A percentile compares a stretch with the other conserved stretches of the same genome.
phyloP scores from a whole-genome alignment of 2,888 invertebrate genomes.

The Gandaritis pyraliata region DNA sequence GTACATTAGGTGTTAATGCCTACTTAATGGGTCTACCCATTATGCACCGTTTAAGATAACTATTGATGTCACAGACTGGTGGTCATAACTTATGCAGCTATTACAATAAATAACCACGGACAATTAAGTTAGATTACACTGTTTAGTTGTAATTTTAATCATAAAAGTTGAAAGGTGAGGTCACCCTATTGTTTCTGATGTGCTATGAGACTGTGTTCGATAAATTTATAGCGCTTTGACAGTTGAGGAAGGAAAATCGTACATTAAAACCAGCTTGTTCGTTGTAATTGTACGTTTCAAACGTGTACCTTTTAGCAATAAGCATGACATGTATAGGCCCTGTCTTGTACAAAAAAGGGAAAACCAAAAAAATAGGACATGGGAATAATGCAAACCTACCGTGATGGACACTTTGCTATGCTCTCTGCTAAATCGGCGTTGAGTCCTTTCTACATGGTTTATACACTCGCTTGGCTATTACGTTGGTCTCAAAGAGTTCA shows the following conservation, averaged over 20 bases:
- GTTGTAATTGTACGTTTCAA: no score
- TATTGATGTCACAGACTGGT: conserved; percentile 17
- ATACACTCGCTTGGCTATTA: no score
- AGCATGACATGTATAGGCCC: background rate
- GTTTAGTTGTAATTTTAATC: conserved; percentile 48
- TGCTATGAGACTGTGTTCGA: background rate
- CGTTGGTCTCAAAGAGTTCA: no score
- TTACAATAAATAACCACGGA: conserved; percentile 26
- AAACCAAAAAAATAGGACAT: background rate
- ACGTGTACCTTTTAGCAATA: background rate
- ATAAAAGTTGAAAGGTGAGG: conserved; percentile 39
- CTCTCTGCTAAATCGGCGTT: background rate
- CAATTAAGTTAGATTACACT: conserved; percentile 40
- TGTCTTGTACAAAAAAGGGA: no score
- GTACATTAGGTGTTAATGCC: background rate
- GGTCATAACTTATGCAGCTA: background rate
- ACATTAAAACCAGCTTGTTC: no score
- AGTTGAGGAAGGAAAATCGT: conserved; percentile 15
- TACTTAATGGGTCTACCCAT: background rate
- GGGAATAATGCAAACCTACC: background rate
- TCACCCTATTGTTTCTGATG: conserved; percentile 25
- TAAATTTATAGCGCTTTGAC: conserved; percentile 1
- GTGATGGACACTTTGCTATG: background rate
- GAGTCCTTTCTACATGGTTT: background rate
- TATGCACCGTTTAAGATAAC: conserved; percentile 24